These are phyloP conservation scores for Procavia capensis DNA, from an alignment of 2,113 vertebrate genomes.

Conservation along the genomic window DNA sequence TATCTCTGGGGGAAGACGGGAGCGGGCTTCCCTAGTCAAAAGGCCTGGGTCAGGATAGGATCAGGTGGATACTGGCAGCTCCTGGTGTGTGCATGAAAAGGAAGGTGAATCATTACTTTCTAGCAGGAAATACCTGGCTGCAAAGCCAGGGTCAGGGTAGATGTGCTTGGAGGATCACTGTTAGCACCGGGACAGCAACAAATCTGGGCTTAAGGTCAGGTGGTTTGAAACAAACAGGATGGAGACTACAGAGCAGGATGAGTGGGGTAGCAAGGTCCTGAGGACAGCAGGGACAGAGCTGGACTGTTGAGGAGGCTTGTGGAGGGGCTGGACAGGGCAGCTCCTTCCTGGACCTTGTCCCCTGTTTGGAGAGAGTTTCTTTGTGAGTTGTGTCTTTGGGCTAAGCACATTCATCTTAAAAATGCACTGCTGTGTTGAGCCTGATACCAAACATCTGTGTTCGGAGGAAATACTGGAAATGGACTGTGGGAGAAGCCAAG, in stretches of 20 bases:
- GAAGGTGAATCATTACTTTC: background rate
- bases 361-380: fast-evolving
- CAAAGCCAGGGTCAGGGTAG: background rate
- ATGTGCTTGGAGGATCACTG: background rate
- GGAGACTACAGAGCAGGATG: background rate
- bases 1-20: background rate
- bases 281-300: background rate
- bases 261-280: fast-evolving
- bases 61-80: background rate
- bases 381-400: background rate
- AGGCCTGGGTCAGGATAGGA: background rate
- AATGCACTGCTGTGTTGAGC: background rate
- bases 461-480: background rate
- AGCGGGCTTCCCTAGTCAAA: background rate
- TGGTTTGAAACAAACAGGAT: background rate
- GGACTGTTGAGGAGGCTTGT: background rate
- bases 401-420: background rate
- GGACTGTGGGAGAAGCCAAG: background rate
- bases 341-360: background rate
- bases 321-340: background rate
- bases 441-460: background rate
- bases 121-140: background rate
- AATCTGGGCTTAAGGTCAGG: too few species aligned
- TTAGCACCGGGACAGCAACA: background rate
- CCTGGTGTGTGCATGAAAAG: background rate